Conservation (phyloP, 2,797 vertebrate genomes). For the Microctenopoma steveboyesi region DNA sequence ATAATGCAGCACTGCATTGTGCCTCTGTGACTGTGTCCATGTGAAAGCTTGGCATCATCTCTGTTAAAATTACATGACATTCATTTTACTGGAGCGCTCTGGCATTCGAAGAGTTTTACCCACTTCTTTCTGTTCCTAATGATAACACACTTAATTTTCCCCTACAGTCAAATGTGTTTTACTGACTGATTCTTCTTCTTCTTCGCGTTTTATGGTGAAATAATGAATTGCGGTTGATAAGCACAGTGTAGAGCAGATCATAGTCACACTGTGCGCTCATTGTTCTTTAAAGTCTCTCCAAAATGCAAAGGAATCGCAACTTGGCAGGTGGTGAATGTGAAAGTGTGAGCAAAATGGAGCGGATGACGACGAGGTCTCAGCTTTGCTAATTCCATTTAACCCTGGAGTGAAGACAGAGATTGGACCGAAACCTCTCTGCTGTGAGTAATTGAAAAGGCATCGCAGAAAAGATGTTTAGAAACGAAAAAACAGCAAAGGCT, state of each 20-base stretch:
- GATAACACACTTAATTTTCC: conserved; percentile 45
- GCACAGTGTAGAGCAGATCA: conserved; percentile 53
- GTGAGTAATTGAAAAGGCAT: conserved; percentile 57
- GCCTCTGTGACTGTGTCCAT: conserved; percentile 21
- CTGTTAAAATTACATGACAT: conserved; percentile 30
- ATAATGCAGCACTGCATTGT: conserved; percentile 7
- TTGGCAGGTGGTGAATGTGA: conserved; percentile 69
- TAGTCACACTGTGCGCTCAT: conserved; percentile 37
- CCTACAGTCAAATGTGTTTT: conserved; percentile 42
- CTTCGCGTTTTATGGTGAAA: conserved; percentile 54
- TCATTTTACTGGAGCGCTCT: conserved; percentile 34
- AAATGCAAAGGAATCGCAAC: conserved; percentile 49
- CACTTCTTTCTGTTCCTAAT: conserved; percentile 46
- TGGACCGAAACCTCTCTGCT: conserved; percentile 46
- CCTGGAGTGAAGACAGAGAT: conserved; percentile 45
- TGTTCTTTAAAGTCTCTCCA: conserved; percentile 65
- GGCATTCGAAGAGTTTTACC: conserved; percentile 24
- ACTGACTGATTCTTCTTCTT: conserved; percentile 61
- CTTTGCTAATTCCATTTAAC: conserved; percentile 69
- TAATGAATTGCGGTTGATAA: conserved; percentile 55
- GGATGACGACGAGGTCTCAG: conserved; percentile 57
- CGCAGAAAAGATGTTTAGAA: conserved; percentile 57
- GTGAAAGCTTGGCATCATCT: conserved; percentile 27
- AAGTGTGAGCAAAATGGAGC: conserved; percentile 52
- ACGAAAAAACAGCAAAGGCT: conserved; percentile 52